Evolutionary conservation across 2,888 invertebrate genomes (phyloP).

Genomic region (Blera fallax): DNA sequence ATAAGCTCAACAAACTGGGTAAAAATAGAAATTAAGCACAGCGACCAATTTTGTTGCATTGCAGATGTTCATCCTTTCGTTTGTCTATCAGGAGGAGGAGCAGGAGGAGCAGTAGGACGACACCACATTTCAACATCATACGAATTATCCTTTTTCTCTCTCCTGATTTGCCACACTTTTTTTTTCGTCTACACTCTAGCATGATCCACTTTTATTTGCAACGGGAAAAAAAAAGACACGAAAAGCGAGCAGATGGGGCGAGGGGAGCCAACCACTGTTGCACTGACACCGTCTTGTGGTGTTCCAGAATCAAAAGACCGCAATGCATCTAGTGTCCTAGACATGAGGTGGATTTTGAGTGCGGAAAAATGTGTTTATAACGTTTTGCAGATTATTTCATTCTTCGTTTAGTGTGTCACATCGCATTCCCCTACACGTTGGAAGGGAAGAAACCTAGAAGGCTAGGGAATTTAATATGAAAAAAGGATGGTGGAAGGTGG

Average conservation of each 20-base stretch:
- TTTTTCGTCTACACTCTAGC: neutral
- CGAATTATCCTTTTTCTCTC: slow-evolving; percentile 35
- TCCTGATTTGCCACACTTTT: slow-evolving; percentile 39
- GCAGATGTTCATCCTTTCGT: slow-evolving; percentile 54
- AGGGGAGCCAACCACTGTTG: slow-evolving; percentile 59
- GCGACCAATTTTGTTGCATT: slow-evolving; percentile 55
- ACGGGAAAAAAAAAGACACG: slow-evolving; percentile 2
- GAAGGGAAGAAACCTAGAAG: neutral
- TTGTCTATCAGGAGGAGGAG: too few relatives aligned
- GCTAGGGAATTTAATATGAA: slow-evolving; percentile 10
- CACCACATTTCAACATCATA: slow-evolving; percentile 12
- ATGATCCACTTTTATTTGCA: slow-evolving; percentile 58
- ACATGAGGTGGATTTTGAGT: neutral
- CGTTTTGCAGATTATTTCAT: slow-evolving; percentile 50
- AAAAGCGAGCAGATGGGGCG: neutral
- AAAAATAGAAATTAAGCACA: slow-evolving; percentile 38
- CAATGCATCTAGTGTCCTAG: slow-evolving; percentile 51
- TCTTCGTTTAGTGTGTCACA: neutral
- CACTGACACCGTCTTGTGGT: slow-evolving; percentile 50
- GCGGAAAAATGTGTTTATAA: slow-evolving; percentile 52
- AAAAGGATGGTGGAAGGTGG: slow-evolving; percentile 23
- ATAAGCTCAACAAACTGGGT: slow-evolving; percentile 37
- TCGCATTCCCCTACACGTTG: neutral
- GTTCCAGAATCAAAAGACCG: slow-evolving; percentile 59
- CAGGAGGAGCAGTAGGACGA: too few relatives aligned